Evolutionary conservation across 2,888 invertebrate species (phyloP).

Genomic region (Thymelicus sylvestris): DNA sequence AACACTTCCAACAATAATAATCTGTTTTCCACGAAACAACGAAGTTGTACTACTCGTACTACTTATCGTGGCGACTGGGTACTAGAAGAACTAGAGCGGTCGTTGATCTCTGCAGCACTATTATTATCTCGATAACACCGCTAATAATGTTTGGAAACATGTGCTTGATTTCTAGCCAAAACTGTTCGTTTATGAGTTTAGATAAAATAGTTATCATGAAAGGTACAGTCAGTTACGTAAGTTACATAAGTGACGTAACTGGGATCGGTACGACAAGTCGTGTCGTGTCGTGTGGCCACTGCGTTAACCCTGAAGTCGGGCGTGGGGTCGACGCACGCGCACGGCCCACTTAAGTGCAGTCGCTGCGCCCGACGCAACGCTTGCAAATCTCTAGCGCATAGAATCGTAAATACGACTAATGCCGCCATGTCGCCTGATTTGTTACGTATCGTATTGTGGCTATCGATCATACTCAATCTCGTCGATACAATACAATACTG

Average conservation of each 20-base stretch:
- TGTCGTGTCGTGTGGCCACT: slow-evolving; percentile 18
- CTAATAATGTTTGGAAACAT: slow-evolving; percentile 67
- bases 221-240: slow-evolving; percentile 10
- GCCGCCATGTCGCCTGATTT: slow-evolving; percentile 45
- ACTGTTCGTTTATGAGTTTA: slow-evolving; percentile 38
- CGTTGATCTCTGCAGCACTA: slow-evolving; percentile 66
- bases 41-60: slow-evolving; percentile 47
- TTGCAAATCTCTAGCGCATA: slow-evolving; percentile 72
- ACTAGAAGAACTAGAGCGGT: slow-evolving; percentile 77
- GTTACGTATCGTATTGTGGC: slow-evolving; percentile 45
- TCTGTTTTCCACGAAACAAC: slow-evolving; percentile 57
- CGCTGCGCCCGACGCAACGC: slow-evolving; percentile 59
- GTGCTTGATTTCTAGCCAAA: slow-evolving; percentile 59
- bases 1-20: slow-evolving; percentile 50
- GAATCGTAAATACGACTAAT: slow-evolving; percentile 51
- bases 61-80: slow-evolving; percentile 52
- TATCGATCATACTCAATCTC: slow-evolving; percentile 17
- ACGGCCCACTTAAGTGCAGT: slow-evolving; percentile 75
- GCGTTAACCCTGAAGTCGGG: slow-evolving; percentile 80
- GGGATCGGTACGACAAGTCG: slow-evolving; percentile 48
- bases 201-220: slow-evolving; percentile 9
- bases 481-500: neutral
- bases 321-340: slow-evolving; percentile 77
- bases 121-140: slow-evolving; percentile 73
- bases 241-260: slow-evolving; percentile 45